Evolutionary conservation across 2,113 vertebrate genomes (phyloP), one percentile per base, ranked within the genome.

Genomic region (Pituophis catenifer): DNA sequence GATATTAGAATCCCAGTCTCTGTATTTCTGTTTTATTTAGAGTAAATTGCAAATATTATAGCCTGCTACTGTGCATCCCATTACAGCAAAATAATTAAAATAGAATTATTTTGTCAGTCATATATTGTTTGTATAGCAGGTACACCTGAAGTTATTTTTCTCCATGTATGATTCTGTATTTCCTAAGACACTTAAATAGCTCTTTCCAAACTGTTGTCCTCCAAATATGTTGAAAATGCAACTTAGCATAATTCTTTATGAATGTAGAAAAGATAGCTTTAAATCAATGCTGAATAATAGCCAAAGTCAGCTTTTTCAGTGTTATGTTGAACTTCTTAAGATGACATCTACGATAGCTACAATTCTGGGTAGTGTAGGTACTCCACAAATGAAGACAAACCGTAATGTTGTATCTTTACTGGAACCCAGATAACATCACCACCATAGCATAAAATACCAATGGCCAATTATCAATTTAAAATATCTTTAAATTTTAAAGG

Each of bases 391-490:
- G 94, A 95, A 92, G 58, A 89, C 54, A 65, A 90, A 94, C 93
- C 52, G 94, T 94, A 94, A 70, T 3, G 0, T 94, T 95, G 59
- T 89, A 50, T 93, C 93, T 94, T 94, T 93, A 88, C 55, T 94
- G 90, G 94, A 95, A 95, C 91, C 23, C 62, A 52, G 48, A 3
- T 90, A 92, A 92, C 89, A 88, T 94, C 93, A 62, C 91, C 93
- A 92, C n/a, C 0, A 70, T 1, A 0, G 8, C 92, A 54, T 1
- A 29, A 92, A 87, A 0, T 48, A 59, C 92, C 95, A 94, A 93
- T 6, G 0, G 93, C 94, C 81, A 94, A 70, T 94, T 1, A 15
- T 89, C 95, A 94, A 93, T 81, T 38, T 81, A 19, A 81, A 81
- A 3, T 81, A 81, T 3, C 2, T 93, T 86, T 93, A 53, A 90